phyloP scores from a whole-genome alignment of 2,797 vertebrate genomes.

The Cuculus canorus region DNA sequence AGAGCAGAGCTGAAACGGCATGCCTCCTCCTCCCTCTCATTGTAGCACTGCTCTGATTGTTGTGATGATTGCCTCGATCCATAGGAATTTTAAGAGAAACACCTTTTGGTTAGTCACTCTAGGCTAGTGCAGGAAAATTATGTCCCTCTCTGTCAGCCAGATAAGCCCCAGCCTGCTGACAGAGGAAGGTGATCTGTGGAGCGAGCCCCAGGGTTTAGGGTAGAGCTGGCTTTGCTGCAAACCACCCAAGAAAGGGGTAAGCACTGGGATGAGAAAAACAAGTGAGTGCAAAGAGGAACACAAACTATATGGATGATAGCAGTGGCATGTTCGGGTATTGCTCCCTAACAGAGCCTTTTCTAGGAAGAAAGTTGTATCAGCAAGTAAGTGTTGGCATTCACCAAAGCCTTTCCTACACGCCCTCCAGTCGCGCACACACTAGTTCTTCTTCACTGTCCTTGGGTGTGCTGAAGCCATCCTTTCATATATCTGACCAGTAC shows the following conservation, averaged over 20 bases:
- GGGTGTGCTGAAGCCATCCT: background rate
- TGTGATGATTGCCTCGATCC: constrained; percentile 35
- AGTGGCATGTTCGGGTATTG: background rate
- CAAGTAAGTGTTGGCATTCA: constrained; percentile 8
- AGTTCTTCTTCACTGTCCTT: background rate
- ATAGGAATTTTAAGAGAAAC: constrained; percentile 31
- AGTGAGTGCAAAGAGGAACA: background rate
- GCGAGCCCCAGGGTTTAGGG: background rate
- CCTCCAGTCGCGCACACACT: background rate
- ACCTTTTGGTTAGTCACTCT: constrained; percentile 18
- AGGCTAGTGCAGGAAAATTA: background rate
- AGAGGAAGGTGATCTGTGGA: background rate
- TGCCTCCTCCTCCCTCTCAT: background rate
- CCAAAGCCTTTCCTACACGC: background rate
- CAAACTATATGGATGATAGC: background rate
- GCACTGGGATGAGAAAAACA: background rate
- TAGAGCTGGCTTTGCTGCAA: background rate
- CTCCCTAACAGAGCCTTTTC: background rate
- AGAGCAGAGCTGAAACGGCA: background rate
- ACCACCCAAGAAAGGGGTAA: background rate
- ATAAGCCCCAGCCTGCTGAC: background rate
- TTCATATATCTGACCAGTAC: constrained; percentile 66
- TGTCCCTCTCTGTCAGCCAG: background rate
- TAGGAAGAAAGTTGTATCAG: background rate
- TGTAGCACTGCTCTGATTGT: constrained; percentile 3